Evolutionary conservation across 2,797 vertebrate species (phyloP).

Genomic region (Scomberomorus guttatus): DNA sequence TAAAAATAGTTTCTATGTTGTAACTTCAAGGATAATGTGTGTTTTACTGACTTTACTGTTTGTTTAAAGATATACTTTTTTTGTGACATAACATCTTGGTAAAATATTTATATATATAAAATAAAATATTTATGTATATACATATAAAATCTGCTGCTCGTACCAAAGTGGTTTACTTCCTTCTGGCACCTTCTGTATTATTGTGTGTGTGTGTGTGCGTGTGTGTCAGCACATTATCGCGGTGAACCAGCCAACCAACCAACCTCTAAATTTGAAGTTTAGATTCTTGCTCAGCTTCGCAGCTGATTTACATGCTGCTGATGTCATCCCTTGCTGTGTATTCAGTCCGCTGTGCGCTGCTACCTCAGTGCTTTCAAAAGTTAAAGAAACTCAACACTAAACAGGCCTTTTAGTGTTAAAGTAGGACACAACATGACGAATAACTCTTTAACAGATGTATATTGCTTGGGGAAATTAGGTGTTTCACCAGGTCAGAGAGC

Average conservation of each 20-base stretch:
- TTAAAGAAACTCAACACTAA: slow-evolving; percentile 25
- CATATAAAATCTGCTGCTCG: slow-evolving; percentile 11
- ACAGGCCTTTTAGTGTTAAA: slow-evolving; percentile 35
- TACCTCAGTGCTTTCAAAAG: slow-evolving; percentile 30
- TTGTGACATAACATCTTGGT: slow-evolving; percentile 18
- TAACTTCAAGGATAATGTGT: slow-evolving; percentile 18
- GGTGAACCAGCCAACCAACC: slow-evolving; percentile 35
- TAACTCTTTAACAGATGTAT: slow-evolving; percentile 13
- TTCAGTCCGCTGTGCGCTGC: slow-evolving; percentile 16
- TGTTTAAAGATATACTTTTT: slow-evolving; percentile 13
- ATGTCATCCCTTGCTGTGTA: slow-evolving; percentile 68
- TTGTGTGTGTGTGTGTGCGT: slow-evolving; percentile 1
- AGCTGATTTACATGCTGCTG: slow-evolving; percentile 75
- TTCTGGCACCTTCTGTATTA: slow-evolving; percentile 41
- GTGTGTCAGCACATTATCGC: slow-evolving; percentile 45
- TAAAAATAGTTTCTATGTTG: slow-evolving; percentile 7
- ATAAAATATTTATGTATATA: too few species aligned
- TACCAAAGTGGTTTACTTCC: slow-evolving; percentile 35
- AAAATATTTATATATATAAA: not conserved
- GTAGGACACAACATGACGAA: slow-evolving; percentile 19
- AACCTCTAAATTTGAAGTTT: slow-evolving; percentile 56
- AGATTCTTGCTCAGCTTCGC: slow-evolving; percentile 36
- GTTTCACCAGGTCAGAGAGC: not conserved
- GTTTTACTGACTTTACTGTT: slow-evolving; percentile 11
- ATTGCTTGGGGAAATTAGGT: not conserved